Percentiles rank a stretch among this genome's conserved stretches.
phyloP scores from a whole-genome alignment of 1,140 invertebrate genomes.

The Ostrea edulis region DNA sequence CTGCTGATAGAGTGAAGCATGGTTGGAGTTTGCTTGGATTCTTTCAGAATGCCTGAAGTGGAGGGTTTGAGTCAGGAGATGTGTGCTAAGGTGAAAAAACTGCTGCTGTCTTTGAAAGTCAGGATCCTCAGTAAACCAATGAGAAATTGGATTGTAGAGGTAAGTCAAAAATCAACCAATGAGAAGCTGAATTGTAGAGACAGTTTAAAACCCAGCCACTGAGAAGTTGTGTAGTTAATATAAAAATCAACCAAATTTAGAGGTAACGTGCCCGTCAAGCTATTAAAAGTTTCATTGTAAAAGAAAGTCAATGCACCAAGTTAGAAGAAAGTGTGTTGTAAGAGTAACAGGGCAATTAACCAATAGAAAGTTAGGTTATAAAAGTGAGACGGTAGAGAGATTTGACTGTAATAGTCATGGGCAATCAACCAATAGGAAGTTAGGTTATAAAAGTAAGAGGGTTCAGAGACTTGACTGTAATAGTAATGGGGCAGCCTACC shows the following conservation, averaged over 20 bases:
- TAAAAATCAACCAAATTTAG: not conserved
- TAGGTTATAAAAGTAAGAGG: no score
- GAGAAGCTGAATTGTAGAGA: not conserved
- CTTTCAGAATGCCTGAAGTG: slow-evolving; percentile 69
- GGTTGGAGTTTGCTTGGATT: not conserved
- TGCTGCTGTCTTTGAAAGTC: slow-evolving; percentile 91
- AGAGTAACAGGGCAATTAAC: no score
- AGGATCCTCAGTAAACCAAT: slow-evolving; percentile 88
- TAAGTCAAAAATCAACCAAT: slow-evolving; percentile 54
- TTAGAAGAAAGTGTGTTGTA: no score
- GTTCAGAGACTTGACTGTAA: no score
- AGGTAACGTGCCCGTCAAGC: no score
- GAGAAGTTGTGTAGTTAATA: not conserved
- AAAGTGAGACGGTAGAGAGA: no score
- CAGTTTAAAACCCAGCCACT: not conserved
- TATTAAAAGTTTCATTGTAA: no score
- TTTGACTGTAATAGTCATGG: no score
- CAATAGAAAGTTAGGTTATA: no score
- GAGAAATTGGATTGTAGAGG: slow-evolving; percentile 91
- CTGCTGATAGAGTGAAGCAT: not conserved
- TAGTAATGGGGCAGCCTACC: not conserved
- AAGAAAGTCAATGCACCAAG: no score
- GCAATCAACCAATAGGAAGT: no score
- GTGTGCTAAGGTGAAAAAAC: slow-evolving; percentile 82
- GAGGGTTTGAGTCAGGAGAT: slow-evolving; percentile 58